Percentiles rank a stretch among this genome's conserved stretches.
Evolutionary conservation across 2,888 invertebrate species (phyloP).

Genomic region (Sinodicranocentrus sp.): DNA sequence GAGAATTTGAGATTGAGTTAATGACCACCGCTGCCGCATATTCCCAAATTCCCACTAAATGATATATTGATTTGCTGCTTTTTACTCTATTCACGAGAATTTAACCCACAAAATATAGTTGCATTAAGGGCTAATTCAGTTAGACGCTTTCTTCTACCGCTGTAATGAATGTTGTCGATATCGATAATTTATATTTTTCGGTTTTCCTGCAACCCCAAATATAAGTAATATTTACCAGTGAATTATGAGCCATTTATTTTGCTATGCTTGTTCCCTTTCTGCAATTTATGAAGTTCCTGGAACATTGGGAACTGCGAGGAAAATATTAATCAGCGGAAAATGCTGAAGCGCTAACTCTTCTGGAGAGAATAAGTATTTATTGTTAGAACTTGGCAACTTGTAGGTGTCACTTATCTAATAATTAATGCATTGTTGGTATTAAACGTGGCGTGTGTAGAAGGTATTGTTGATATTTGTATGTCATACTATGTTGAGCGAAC

Average conservation of each 20-base stretch:
- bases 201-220: neutral
- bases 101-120: slow-evolving; percentile 33
- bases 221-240: neutral
- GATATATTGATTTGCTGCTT: neutral
- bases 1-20: no score
- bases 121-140: slow-evolving; percentile 44
- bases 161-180: neutral
- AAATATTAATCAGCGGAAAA: neutral
- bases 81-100: neutral
- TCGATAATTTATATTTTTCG: slow-evolving; percentile 8
- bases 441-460: no score
- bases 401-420: neutral
- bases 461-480: no score
- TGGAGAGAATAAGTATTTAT: slow-evolving; percentile 18
- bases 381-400: neutral
- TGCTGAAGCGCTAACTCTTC: no score
- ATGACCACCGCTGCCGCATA: no score
- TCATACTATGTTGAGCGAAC: no score
- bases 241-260: no score
- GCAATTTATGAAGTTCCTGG: neutral
- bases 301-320: neutral
- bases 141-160: neutral
- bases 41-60: neutral
- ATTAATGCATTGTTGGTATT: slow-evolving; percentile 13
- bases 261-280: neutral